A percentile compares a stretch with the other conserved stretches of the same genome.
These are phyloP conservation scores for Lepus americanus DNA, from an alignment of 2,113 vertebrate genomes.

Conservation along the genomic window DNA sequence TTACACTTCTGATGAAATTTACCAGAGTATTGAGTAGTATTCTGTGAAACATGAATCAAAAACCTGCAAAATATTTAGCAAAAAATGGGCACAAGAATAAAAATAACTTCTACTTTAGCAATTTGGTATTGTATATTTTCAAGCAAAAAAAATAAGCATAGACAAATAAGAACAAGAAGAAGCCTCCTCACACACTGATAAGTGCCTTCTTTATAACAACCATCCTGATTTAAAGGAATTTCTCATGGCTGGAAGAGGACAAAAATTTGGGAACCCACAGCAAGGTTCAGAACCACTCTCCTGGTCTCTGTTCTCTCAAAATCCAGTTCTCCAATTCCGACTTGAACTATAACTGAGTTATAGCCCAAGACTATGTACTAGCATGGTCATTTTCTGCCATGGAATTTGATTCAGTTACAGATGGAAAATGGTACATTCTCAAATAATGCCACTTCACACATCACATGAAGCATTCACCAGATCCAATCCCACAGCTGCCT, in stretches of 20 bases:
- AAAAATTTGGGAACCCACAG: background rate
- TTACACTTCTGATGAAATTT: background rate
- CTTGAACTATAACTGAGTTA: background rate
- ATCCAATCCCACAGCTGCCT: background rate
- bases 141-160: background rate
- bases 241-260: background rate
- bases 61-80: background rate
- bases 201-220: background rate
- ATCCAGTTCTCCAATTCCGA: background rate
- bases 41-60: background rate
- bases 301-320: background rate
- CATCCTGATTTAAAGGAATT: background rate
- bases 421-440: background rate
- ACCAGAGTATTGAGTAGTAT: background rate
- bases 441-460: background rate
- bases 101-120: background rate
- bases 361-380: background rate
- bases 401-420: background rate
- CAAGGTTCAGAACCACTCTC: background rate
- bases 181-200: background rate
- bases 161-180: background rate
- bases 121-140: conserved; percentile 13
- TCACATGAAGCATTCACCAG: background rate
- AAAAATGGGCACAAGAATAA: background rate
- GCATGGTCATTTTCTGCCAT: background rate